These are phyloP conservation scores for Rhabditophanes sp. DNA, from an alignment of 2,888 invertebrate genomes.

Conservation along the genomic window DNA sequence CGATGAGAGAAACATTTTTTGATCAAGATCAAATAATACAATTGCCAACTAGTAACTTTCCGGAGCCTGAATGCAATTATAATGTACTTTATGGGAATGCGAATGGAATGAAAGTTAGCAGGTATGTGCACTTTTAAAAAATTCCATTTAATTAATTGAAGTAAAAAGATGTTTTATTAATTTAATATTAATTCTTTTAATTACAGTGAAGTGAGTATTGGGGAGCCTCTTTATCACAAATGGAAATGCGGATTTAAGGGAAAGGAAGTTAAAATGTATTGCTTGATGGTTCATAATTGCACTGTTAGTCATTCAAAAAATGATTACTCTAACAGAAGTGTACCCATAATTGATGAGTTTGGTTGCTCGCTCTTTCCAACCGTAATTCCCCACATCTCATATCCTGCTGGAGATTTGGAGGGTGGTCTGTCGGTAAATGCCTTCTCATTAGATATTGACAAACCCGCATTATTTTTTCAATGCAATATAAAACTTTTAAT, in stretches of 20 bases:
- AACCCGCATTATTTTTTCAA: slow-evolving; percentile 31
- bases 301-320: slow-evolving; percentile 17
- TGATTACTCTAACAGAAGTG: slow-evolving; percentile 8
- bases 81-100: slow-evolving; percentile 18
- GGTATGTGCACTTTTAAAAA: slow-evolving; percentile 7
- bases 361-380: slow-evolving; percentile 30
- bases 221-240: slow-evolving; percentile 17
- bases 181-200: too few relatives aligned
- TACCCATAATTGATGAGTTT: slow-evolving; percentile 29
- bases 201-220: too few relatives aligned
- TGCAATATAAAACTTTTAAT: slow-evolving; percentile 32
- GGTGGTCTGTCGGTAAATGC: slow-evolving; percentile 26
- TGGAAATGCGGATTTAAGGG: slow-evolving; percentile 26
- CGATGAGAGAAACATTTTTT: too few relatives aligned
- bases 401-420: slow-evolving; percentile 19
- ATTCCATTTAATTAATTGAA: neutral
- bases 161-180: slow-evolving; percentile 6
- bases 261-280: slow-evolving; percentile 18
- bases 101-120: slow-evolving; percentile 12
- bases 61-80: slow-evolving; percentile 32
- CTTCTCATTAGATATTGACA: slow-evolving; percentile 28
- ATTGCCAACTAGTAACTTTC: slow-evolving; percentile 33
- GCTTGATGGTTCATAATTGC: slow-evolving; percentile 32
- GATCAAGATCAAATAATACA: slow-evolving; percentile 26
- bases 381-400: slow-evolving; percentile 26